phyloP scores from a whole-genome alignment of 2,113 vertebrate species.

The Semnornis frantzii region DNA sequence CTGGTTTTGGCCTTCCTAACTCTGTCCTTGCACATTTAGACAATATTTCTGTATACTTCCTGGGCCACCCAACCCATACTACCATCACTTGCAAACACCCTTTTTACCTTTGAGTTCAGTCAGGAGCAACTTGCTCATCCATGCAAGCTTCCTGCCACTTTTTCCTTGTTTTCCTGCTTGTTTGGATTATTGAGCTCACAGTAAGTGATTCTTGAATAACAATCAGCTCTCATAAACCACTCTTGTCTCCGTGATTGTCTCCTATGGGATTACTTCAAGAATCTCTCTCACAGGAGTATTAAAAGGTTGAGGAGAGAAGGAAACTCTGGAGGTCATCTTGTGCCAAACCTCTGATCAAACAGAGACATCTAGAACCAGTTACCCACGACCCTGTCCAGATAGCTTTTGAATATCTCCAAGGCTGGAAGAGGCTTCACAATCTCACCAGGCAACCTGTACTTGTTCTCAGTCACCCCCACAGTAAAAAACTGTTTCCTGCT shows the following conservation, averaged over 20 bases:
- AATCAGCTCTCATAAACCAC: not conserved
- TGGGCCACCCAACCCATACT: not conserved
- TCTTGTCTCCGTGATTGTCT: not conserved
- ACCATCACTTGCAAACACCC: not conserved
- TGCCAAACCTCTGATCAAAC: not conserved
- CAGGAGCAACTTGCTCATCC: not conserved
- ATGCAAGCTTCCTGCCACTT: not conserved
- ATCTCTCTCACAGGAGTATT: not conserved
- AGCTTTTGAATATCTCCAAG: not conserved
- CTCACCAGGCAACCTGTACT: not conserved
- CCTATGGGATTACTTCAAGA: not conserved
- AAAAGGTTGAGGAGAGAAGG: not conserved
- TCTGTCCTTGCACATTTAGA: not conserved
- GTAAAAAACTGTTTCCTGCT: not conserved
- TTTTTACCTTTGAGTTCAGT: not conserved
- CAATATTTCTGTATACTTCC: not conserved
- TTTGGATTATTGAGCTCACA: not conserved
- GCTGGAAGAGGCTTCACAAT: not conserved
- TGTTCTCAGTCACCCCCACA: accelerated
- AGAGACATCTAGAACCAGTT: not conserved
- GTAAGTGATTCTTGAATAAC: not conserved
- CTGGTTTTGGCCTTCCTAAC: not conserved
- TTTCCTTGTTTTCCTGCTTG: not conserved
- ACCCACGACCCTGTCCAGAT: not conserved
- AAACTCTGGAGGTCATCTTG: not conserved